These are phyloP conservation scores for Nebria ingens DNA, from an alignment of 1,140 invertebrate species.

Conservation along the genomic window DNA sequence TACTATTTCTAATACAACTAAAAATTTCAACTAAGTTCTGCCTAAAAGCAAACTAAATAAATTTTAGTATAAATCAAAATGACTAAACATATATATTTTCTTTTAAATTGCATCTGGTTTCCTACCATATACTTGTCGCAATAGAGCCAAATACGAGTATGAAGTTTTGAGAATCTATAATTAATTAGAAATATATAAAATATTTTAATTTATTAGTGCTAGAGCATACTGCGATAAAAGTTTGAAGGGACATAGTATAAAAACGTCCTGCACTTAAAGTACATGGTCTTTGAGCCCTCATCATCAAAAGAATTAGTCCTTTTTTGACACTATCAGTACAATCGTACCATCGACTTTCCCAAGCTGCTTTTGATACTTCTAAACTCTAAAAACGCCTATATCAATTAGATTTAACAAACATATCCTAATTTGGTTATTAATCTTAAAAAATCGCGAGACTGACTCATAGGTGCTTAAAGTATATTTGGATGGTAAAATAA, in stretches of 20 bases:
- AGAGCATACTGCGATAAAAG: constrained; percentile 29
- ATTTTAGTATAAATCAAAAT: no score
- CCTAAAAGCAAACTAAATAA: no score
- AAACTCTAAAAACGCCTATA: constrained; percentile 26
- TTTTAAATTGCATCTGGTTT: constrained; percentile 12
- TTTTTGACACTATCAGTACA: constrained; percentile 20
- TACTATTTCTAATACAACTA: not conserved
- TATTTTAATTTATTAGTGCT: not conserved
- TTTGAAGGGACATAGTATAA: constrained; percentile 31
- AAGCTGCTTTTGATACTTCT: constrained; percentile 25
- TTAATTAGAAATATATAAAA: not conserved
- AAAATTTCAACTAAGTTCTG: no score
- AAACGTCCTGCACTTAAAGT: constrained; percentile 32
- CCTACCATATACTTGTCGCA: constrained; percentile 13
- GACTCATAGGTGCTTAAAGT: no score
- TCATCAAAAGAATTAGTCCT: constrained; percentile 24
- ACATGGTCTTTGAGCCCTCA: constrained; percentile 29
- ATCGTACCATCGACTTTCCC: constrained; percentile 26
- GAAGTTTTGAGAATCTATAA: constrained; percentile 21
- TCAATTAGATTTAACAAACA: not conserved
- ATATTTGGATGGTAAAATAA: no score
- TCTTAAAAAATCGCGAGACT: no score
- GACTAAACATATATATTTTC: no score
- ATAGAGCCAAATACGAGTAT: constrained; percentile 21
- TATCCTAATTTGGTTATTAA: constrained; percentile 1